Conservation (phyloP, 2,888 invertebrate genomes). For the Ochlodes sylvanus region DNA sequence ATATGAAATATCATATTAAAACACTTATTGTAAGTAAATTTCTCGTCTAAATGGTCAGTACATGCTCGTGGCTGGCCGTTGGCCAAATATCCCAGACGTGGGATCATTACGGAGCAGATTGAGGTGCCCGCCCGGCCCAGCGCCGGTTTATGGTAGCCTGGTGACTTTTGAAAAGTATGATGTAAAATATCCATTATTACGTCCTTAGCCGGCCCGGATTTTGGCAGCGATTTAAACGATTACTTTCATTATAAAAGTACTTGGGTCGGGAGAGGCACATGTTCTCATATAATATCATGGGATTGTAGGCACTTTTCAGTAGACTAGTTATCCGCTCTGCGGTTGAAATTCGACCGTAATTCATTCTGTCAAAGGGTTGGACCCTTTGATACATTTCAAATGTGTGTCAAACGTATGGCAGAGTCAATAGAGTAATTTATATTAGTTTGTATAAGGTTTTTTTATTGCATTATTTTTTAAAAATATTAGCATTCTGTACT, state of each 20-base stretch:
- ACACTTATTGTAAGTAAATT: constrained; percentile 21
- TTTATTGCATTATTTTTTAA: too few species aligned
- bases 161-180: constrained; percentile 1
- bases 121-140: neutral
- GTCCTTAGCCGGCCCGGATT: neutral
- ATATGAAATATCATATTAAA: constrained; percentile 21
- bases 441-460: too few species aligned
- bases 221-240: neutral
- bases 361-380: too few species aligned
- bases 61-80: constrained; percentile 17
- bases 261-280: too few species aligned
- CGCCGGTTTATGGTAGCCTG: neutral
- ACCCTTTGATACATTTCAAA: too few species aligned
- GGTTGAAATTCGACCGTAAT: too few species aligned
- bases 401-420: too few species aligned
- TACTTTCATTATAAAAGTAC: neutral
- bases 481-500: too few species aligned
- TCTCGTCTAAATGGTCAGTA: constrained; percentile 5
- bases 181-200: neutral
- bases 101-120: constrained; percentile 13
- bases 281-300: too few species aligned
- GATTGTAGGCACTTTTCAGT: too few species aligned
- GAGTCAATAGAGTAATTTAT: too few species aligned
- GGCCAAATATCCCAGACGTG: constrained; percentile 26
- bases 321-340: too few species aligned